Evolutionary conservation across 2,888 invertebrate genomes (phyloP), one percentile per base, ranked within the genome.

Genomic region (Philereme vetulata): DNA sequence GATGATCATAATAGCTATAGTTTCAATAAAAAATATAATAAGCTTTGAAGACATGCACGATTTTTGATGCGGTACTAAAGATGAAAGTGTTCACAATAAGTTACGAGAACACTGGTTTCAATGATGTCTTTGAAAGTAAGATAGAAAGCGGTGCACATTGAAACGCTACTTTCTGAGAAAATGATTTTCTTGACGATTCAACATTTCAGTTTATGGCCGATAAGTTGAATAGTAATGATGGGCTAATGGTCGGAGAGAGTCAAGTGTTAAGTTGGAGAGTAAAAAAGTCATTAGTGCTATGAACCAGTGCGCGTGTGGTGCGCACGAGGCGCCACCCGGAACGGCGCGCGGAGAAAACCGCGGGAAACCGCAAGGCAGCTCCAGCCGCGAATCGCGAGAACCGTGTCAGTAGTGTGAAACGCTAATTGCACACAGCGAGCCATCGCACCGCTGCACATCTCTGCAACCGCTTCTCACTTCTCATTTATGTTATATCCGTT

Each of bases 401-500:
- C 88, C 90, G 90, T 92, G 92, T 92, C 90, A 92, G 88, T 91
- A 90, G 92, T 90, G 90, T 90, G 88, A 89, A 90, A 88, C 86
- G 84, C 85, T 90, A 90, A 89, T 90, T 90, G 85, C 87, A 77
- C 76, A 73, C 77, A 74, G 81, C 81, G 77, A 85, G 80, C 82
- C 78, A 82, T 81, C 77, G 78, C 78, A 76, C 75, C 76, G 75
- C 71, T 80, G 75, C 75, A 77, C 83, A 80, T 78, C 72, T 75
- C 75, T 75, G 72, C 76, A 71, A 65, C 54, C 72, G 72, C 71
- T 72, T 72, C 74, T 77, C 70, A 70, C 72, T 67, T 71, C 70
- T 72, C 71, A 72, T 76, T 73, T 68, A 72, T 69, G 56, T 63
- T 63, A 54, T 60, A 63, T 60, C 60, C 60, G 63, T 53, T 48